These are phyloP conservation scores for Cebidichthys violaceus DNA, from an alignment of 2,113 vertebrate species.

Conservation along the genomic window DNA sequence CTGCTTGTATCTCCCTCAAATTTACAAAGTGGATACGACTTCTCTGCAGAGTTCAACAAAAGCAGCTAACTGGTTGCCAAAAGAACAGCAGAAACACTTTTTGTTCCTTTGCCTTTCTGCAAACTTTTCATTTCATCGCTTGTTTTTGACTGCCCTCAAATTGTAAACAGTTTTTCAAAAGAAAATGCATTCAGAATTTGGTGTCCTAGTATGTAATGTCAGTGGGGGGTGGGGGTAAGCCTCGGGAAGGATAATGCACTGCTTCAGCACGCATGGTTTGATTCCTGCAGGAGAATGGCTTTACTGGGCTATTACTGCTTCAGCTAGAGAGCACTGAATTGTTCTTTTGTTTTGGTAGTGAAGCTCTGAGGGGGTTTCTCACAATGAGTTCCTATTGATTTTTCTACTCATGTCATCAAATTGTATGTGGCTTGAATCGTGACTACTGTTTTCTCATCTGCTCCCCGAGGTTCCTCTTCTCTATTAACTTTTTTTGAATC, in stretches of 20 bases:
- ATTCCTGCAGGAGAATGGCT: conserved; percentile 71
- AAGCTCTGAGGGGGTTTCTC: conserved; percentile 66
- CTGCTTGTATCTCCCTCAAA: background rate
- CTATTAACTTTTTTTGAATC: conserved; percentile 66
- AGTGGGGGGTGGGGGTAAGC: conserved; percentile 17
- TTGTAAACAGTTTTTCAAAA: conserved; percentile 51
- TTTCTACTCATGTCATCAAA: conserved; percentile 75
- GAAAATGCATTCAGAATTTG: conserved; percentile 43
- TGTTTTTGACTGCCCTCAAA: conserved; percentile 38
- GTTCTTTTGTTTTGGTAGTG: conserved; percentile 70
- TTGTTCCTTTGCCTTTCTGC: conserved; percentile 11
- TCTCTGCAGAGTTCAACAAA: conserved; percentile 37
- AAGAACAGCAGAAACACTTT: background rate
- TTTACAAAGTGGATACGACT: conserved; percentile 42
- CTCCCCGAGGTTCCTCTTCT: conserved; percentile 58
- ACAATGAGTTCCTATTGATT: conserved; percentile 77
- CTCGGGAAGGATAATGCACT: conserved; percentile 63
- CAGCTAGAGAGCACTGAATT: conserved; percentile 57
- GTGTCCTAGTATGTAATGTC: conserved; percentile 31
- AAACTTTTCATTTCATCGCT: conserved; percentile 42
- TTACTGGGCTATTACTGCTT: conserved; percentile 65
- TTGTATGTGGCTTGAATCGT: conserved; percentile 68
- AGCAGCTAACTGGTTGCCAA: conserved; percentile 6
- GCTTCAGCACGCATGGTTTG: conserved; percentile 63
- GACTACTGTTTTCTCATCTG: conserved; percentile 73